Percentiles rank a stretch among this genome's conserved stretches.
Conservation (phyloP, 2,888 invertebrate genomes). For the Romanomermis culicivorax region DNA sequence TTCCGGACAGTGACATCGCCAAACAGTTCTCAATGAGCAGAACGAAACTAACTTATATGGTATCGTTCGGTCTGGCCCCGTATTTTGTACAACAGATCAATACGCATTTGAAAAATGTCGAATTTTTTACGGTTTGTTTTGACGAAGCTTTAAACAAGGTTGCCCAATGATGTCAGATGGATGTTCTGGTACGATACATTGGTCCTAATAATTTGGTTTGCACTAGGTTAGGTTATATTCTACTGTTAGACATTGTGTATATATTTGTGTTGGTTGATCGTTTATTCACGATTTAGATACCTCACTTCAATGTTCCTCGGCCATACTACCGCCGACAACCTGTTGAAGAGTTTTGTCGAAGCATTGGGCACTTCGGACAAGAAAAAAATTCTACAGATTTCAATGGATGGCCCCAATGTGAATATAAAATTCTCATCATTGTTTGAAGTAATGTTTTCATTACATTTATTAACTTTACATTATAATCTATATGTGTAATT, state of each 20-base stretch:
- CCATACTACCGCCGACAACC: neutral
- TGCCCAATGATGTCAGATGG: slow-evolving; percentile 17
- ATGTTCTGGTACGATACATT: slow-evolving; percentile 19
- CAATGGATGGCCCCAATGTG: too few species aligned
- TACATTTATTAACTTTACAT: too few species aligned
- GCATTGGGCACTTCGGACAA: neutral
- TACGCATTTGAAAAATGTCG: slow-evolving; percentile 4
- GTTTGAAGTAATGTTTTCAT: too few species aligned
- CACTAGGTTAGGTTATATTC: slow-evolving; percentile 10
- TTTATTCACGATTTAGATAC: too few species aligned
- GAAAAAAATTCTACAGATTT: too few species aligned
- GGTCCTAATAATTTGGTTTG: slow-evolving; percentile 11
- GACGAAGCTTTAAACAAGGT: slow-evolving; percentile 15
- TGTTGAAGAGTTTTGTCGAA: neutral
- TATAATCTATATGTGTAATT: too few species aligned
- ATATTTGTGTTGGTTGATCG: too few species aligned
- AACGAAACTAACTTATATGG: slow-evolving; percentile 10
- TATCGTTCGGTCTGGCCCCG: slow-evolving; percentile 13
- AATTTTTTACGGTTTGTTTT: slow-evolving; percentile 14
- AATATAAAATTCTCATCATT: too few species aligned
- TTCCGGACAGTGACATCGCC: slow-evolving; percentile 12
- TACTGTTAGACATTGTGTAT: too few species aligned
- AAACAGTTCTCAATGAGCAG: neutral
- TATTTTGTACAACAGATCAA: slow-evolving; percentile 12
- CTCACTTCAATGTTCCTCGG: neutral